Percentiles rank a stretch among this genome's conserved stretches.
phyloP scores from a whole-genome alignment of 2,113 vertebrate species.

The Zosterops pallidus region DNA sequence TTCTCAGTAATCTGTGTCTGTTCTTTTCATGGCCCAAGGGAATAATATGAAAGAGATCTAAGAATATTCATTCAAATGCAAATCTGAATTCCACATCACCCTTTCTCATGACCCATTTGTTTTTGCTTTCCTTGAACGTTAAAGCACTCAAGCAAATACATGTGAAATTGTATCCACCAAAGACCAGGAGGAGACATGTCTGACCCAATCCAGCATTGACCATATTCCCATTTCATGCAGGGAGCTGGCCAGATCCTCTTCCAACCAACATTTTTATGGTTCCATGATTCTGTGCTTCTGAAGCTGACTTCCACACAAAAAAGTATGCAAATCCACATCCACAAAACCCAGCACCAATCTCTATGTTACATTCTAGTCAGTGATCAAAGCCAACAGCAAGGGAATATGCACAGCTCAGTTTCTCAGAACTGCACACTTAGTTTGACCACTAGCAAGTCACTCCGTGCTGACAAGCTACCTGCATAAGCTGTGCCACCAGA shows the following conservation, averaged over 20 bases:
- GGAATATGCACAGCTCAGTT: neutral
- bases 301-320: neutral
- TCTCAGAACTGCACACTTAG: neutral
- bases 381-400: neutral
- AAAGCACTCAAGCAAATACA: neutral
- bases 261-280: neutral
- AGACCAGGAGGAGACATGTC: neutral
- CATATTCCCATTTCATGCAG: neutral
- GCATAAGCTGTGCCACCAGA: neutral
- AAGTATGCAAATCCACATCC: neutral
- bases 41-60: constrained; percentile 25
- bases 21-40: constrained; percentile 22
- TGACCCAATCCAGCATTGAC: neutral
- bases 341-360: neutral
- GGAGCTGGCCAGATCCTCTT: neutral
- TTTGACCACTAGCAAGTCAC: neutral
- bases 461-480: neutral
- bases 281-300: neutral
- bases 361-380: neutral
- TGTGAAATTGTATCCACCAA: neutral
- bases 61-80: constrained; percentile 56
- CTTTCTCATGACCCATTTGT: constrained; percentile 35
- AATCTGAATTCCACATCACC: constrained; percentile 45
- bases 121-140: neutral
- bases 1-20: neutral